A percentile compares a stretch with the other conserved stretches of the same genome.
Evolutionary conservation across 2,113 vertebrate genomes (phyloP).

Genomic region (Caranx ignobilis): DNA sequence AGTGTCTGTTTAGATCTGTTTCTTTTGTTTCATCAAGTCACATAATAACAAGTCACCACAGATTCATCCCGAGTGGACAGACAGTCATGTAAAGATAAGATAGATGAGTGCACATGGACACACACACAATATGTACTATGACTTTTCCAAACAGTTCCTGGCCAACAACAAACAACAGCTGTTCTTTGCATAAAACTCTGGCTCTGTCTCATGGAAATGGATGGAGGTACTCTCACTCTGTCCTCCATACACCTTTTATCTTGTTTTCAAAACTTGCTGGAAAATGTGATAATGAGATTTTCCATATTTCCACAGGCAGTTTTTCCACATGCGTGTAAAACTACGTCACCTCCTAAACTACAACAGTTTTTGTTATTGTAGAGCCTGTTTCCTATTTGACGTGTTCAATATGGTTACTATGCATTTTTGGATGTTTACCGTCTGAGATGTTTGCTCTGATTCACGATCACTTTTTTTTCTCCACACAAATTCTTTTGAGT

Average conservation of each 20-base stretch:
- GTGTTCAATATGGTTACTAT: slow-evolving; percentile 17
- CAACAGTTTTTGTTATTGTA: slow-evolving; percentile 2
- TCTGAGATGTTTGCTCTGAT: slow-evolving; percentile 53
- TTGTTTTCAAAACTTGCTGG: slow-evolving; percentile 45
- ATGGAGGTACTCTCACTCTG: slow-evolving; percentile 25
- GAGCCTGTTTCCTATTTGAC: slow-evolving; percentile 18
- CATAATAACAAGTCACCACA: slow-evolving; percentile 66
- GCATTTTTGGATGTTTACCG: slow-evolving; percentile 56
- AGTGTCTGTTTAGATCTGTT: slow-evolving; percentile 74
- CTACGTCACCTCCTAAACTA: slow-evolving; percentile 22
- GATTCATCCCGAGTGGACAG: slow-evolving; percentile 35
- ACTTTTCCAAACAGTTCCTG: slow-evolving; percentile 61
- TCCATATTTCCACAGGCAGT: slow-evolving; percentile 38
- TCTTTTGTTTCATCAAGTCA: slow-evolving; percentile 72
- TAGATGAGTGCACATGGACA: slow-evolving; percentile 47
- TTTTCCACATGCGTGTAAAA: slow-evolving; percentile 27
- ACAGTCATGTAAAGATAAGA: slow-evolving; percentile 39
- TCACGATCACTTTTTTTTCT: slow-evolving; percentile 45
- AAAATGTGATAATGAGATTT: slow-evolving; percentile 59
- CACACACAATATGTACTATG: slow-evolving; percentile 35
- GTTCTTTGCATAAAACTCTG: slow-evolving; percentile 49
- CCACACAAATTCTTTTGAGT: slow-evolving; percentile 57
- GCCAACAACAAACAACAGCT: slow-evolving; percentile 72
- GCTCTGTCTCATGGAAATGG: slow-evolving; percentile 45
- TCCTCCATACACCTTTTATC: slow-evolving; percentile 56